Base-by-base conservation (phyloP, 1,140 invertebrate genomes). In the Caligus rogercresseyi region DNA sequence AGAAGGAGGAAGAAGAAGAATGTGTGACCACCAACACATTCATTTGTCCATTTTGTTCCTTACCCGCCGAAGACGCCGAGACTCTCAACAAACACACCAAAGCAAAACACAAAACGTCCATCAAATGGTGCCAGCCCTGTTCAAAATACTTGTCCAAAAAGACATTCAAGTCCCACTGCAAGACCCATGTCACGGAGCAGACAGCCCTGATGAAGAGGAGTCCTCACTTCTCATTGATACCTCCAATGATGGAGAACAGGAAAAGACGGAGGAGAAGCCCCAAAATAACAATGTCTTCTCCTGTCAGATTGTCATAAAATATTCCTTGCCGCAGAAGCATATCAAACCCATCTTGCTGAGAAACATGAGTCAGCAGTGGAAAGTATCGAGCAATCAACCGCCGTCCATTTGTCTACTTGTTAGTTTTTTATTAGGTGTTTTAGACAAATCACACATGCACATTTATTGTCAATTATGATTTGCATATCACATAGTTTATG, bases 11-110 rank as follows among this genome's bases (percentile, higher is more conserved):
- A n/a, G n/a, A n/a, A n/a, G n/a, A n/a, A n/a, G n/a, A n/a, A n/a
- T n/a, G n/a, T n/a, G n/a, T n/a, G n/a, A n/a, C n/a, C n/a, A n/a
- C n/a, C n/a, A n/a, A n/a, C n/a, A 43, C 31, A 11, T n/a, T 43
- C 31, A 56, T 56, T 25, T 60, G 57, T 43, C 57, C 57, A 43
- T 20, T 60, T 43, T 60, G 57, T n/a, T 43, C 31, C 7, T 43
- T 43, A 43, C 31, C 7, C 7, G 7, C 31, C 7, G 23, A 60
- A 31, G 26, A 3, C 2, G 14, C 21, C n/a, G 16, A 25, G 15
- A 3, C 23, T n/a, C 14, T 60, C 1, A 25, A 26, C 4, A 31
- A 60, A 26, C 57, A 60, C 51, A 25, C 20, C 18, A 25, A 26
- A 15, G 16, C 15, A 14, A 60, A 60, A 31, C 57, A 60, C n/a